Evolutionary conservation across 1,140 invertebrate genomes (phyloP).

Genomic region (Tribolium madens): DNA sequence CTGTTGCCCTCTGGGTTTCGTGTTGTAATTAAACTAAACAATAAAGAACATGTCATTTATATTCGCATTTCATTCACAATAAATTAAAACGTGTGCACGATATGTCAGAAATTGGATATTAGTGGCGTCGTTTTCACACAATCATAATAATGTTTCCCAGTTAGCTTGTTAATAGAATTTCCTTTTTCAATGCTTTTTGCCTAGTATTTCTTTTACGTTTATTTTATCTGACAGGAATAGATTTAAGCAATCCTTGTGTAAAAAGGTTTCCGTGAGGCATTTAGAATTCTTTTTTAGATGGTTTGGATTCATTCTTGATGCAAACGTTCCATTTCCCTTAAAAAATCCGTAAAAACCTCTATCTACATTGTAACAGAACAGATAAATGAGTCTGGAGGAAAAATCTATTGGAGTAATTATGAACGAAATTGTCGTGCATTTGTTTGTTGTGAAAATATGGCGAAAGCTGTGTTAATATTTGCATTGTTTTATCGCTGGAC

Average conservation of each 20-base stretch:
- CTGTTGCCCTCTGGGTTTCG: background rate
- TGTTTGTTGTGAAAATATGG: constrained; percentile 4
- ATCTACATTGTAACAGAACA: background rate
- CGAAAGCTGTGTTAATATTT: constrained; percentile 14
- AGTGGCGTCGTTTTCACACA: background rate
- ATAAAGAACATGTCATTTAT: background rate
- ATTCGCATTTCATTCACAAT: background rate
- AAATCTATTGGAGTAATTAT: background rate
- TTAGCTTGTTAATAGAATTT: background rate
- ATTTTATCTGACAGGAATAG: constrained; percentile 27
- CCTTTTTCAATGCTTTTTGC: background rate
- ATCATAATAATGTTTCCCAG: background rate
- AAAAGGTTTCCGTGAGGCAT: constrained; percentile 16
- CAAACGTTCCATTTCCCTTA: constrained; percentile 4
- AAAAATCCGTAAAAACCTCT: background rate
- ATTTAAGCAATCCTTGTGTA: constrained; percentile 7
- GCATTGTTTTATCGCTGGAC: constrained; percentile 14
- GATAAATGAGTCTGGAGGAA: background rate
- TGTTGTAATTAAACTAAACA: background rate
- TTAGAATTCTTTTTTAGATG: constrained; percentile 23
- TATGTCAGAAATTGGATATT: background rate
- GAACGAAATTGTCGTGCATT: background rate
- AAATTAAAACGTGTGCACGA: background rate
- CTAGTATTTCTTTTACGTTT: constrained; percentile 4
- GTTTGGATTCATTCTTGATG: constrained; percentile 15